Base-by-base conservation (phyloP, 2,113 vertebrate species). In the Lycocorax pyrrhopterus region DNA sequence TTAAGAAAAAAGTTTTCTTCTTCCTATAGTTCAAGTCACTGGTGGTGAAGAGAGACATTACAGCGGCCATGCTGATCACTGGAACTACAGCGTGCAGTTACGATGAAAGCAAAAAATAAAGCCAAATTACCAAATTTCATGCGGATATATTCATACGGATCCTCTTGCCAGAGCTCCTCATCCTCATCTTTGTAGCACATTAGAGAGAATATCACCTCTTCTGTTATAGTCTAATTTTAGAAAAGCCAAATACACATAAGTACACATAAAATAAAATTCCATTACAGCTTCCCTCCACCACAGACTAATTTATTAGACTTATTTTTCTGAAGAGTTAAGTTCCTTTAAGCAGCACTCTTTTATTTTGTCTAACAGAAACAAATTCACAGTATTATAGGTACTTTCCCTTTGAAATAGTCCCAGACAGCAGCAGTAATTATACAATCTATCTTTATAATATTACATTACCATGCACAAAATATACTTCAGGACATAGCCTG, bases 171-270 rank as follows among this genome's bases (percentile, higher is more conserved):
- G 18, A 99, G 98, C 87, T 99, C 98, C 96, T 99, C 99, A 77
- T 99, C 99, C 94, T 99, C 99, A 20, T 99, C 99, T 97, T 99
- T 99, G 93, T 99, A 99, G 95, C 99, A 99, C 99, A 99, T 99
- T 37, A 99, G 98, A 77, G 99, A 99, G 92, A 99, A 99, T 95
- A 99, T 98, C 71, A 99, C 99, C 52, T 99, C 99, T 96, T 99
- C 99, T 89, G 98, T 98, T 68, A 99, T 98, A 51, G 97, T 98
- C 99, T 99, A 92, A 78, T 63, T 95, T 32, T 46, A 71, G 43
- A 72, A 60, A 92, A 93, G 80, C 35, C 58, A 79, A 93, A 88
- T 43, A 92, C 12, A 83, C 1, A 0, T 84, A 92, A 77, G 82
- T 47, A 55, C 47, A 81, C 29, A 51, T 49, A 94, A 86, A 96